Conservation (phyloP, 2,113 vertebrate species). For the Sarotherodon lohbergeri region DNA sequence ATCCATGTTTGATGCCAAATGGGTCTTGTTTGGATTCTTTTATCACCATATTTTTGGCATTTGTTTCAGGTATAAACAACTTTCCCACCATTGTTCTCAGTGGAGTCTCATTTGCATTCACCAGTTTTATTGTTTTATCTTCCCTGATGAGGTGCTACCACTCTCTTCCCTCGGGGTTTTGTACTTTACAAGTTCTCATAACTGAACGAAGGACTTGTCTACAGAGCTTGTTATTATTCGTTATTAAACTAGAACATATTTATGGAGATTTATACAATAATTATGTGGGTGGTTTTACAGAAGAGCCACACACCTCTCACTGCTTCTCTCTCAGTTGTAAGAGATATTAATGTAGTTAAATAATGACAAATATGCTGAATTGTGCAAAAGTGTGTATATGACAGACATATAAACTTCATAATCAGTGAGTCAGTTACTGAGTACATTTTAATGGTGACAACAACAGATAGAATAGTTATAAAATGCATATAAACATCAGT, state of each 20-base stretch:
- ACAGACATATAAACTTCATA: accelerated
- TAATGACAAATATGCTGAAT: not conserved
- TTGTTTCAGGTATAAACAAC: not conserved
- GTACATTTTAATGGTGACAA: not conserved
- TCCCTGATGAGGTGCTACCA: not conserved
- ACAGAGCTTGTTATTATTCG: not conserved
- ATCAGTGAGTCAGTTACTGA: not conserved
- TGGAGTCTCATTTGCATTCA: not conserved
- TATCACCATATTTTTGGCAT: not conserved
- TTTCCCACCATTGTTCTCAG: not conserved
- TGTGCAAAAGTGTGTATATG: accelerated
- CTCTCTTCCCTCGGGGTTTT: not conserved
- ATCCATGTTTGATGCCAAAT: not conserved
- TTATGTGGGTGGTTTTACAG: not conserved
- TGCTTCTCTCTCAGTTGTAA: not conserved
- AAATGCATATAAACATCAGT: not conserved
- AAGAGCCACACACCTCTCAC: not conserved
- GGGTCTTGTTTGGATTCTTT: not conserved
- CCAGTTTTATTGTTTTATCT: not conserved
- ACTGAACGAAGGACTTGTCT: not conserved
- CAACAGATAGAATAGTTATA: not conserved
- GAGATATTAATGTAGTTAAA: not conserved
- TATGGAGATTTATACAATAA: not conserved
- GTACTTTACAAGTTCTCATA: not conserved
- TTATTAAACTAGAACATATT: not conserved